Evolutionary conservation across 2,888 invertebrate genomes (phyloP).

Genomic region (Harpalus rubripes): DNA sequence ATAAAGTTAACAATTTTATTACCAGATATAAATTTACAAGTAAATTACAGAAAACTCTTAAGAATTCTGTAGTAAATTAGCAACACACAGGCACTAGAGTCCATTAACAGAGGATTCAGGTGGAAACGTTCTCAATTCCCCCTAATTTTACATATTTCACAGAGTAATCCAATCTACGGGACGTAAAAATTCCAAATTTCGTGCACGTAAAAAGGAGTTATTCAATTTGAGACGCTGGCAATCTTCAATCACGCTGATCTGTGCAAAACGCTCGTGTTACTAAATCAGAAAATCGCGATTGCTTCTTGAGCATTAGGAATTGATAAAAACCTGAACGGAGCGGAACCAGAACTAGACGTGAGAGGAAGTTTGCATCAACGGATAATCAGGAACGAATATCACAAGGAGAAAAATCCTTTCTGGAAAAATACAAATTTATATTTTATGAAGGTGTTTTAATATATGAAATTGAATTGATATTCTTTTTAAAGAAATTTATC

Average conservation of each 20-base stretch:
- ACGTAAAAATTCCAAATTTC: constrained; percentile 57
- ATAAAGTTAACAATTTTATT: constrained; percentile 42
- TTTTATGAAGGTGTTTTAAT: neutral
- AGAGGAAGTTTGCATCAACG: constrained; percentile 11
- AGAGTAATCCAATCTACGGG: constrained; percentile 43
- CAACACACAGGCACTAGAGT: neutral
- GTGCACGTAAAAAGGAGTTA: constrained; percentile 57
- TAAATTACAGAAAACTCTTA: constrained; percentile 20
- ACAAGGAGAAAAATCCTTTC: neutral
- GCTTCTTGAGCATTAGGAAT: constrained; percentile 46
- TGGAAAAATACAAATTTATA: neutral
- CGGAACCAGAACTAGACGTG: constrained; percentile 12
- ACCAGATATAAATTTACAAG: constrained; percentile 23
- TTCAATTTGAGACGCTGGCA: constrained; percentile 46
- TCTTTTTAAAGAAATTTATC: neutral
- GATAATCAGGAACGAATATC: neutral
- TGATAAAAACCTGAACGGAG: constrained; percentile 17
- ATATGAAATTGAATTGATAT: neutral
- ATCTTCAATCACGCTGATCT: constrained; percentile 57
- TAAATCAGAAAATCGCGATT: constrained; percentile 55
- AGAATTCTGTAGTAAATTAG: constrained; percentile 26
- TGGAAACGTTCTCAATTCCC: constrained; percentile 48
- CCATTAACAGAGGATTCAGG: neutral
- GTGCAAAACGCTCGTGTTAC: constrained; percentile 49
- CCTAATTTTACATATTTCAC: constrained; percentile 51